These are phyloP conservation scores for Acrobasis consociella DNA, from an alignment of 2,888 invertebrate genomes.

Conservation along the genomic window DNA sequence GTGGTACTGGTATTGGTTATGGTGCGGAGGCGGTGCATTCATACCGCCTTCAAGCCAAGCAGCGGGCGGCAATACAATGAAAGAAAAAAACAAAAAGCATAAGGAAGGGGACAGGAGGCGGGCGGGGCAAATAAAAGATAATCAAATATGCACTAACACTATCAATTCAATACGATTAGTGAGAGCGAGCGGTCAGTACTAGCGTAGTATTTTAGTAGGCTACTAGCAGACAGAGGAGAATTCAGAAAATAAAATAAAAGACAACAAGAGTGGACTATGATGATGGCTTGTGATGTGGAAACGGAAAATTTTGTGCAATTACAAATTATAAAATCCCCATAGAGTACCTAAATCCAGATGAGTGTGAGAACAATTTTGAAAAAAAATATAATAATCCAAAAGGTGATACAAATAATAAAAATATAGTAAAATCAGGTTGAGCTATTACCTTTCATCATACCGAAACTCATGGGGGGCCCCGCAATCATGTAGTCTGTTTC, in stretches of 20 bases:
- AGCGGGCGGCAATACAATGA: conserved; percentile 81
- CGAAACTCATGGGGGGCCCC: conserved; percentile 92
- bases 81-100: conserved; percentile 81
- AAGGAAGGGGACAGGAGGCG: conserved; percentile 70
- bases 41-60: conserved; percentile 83
- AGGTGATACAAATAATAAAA: conserved; percentile 46
- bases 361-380: conserved; percentile 70
- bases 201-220: conserved; percentile 66
- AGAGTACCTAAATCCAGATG: conserved; percentile 72
- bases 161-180: conserved; percentile 44
- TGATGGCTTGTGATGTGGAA: conserved; percentile 68
- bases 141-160: conserved; percentile 58
- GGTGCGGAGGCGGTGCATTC: conserved; percentile 81
- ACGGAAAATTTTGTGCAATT: conserved; percentile 63
- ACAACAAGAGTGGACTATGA: conserved; percentile 34
- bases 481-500: conserved; percentile 87
- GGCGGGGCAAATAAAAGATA: conserved; percentile 62
- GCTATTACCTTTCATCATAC: conserved; percentile 93
- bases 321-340: conserved; percentile 64
- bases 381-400: no score
- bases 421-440: conserved; percentile 57
- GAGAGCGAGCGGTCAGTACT: conserved; percentile 61
- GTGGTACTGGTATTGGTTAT: conserved; percentile 82
- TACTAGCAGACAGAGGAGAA: conserved; percentile 49
- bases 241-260: conserved; percentile 37